Evolutionary conservation across 2,797 vertebrate species (phyloP).

Genomic region (Triplophysa bombifrons): DNA sequence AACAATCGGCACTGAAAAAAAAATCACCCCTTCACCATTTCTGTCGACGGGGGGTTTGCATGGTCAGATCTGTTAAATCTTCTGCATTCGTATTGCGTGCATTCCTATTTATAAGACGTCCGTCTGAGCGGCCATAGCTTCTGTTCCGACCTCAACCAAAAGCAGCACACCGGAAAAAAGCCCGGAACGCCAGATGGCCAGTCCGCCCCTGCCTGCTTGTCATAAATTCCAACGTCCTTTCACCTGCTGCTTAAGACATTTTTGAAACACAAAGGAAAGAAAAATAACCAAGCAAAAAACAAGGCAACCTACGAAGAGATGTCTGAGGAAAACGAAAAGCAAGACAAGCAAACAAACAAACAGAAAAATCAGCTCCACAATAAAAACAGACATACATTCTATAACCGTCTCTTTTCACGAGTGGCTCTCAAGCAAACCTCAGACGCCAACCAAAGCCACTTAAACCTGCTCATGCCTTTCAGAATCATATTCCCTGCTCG

Average conservation of each 20-base stretch:
- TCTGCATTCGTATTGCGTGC: too few relatives aligned
- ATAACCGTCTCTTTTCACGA: constrained; percentile 37
- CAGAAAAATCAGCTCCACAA: constrained; percentile 19
- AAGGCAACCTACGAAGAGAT: not conserved
- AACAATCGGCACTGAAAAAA: too few relatives aligned
- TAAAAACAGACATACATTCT: constrained; percentile 40
- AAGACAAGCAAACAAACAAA: not conserved
- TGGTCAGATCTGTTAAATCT: too few relatives aligned
- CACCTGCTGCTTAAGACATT: constrained; percentile 16
- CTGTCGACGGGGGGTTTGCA: too few relatives aligned
- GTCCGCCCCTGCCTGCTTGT: too few relatives aligned
- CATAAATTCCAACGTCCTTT: constrained; percentile 29
- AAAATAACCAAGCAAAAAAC: not conserved
- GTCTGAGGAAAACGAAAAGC: not conserved
- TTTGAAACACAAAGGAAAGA: not conserved
- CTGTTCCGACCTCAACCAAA: too few relatives aligned
- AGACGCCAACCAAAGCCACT: constrained; percentile 39
- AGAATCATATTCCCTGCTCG: constrained; percentile 38
- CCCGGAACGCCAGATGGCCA: too few relatives aligned
- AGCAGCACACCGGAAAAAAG: too few relatives aligned
- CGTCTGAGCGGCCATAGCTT: too few relatives aligned
- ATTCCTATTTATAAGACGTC: too few relatives aligned
- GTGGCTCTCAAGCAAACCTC: constrained; percentile 21
- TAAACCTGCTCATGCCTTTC: constrained; percentile 37
- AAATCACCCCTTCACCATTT: too few relatives aligned